phyloP scores from a whole-genome alignment of 2,888 invertebrate genomes.

The Lottia gigantea region DNA sequence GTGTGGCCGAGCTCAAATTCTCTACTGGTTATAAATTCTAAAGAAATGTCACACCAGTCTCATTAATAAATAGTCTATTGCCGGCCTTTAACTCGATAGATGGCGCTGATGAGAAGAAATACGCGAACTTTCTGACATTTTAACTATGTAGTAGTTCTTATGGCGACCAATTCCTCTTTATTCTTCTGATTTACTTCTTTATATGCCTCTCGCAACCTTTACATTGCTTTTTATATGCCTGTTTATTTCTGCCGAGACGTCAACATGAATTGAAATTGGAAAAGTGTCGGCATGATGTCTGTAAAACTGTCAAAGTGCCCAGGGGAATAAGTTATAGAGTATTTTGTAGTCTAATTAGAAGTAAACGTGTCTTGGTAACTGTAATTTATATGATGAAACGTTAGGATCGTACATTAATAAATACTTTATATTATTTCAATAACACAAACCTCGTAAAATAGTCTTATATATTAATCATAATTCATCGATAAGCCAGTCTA shows the following conservation, averaged over 20 bases:
- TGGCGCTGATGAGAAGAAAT: neutral
- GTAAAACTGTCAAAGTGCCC: neutral
- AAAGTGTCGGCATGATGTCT: neutral
- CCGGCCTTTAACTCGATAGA: neutral
- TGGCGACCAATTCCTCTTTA: conserved; percentile 2
- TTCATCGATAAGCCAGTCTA: no score
- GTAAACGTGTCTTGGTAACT: neutral
- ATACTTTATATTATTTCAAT: no score
- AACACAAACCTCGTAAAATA: no score
- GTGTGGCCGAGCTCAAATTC: conserved; percentile 5
- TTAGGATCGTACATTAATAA: no score
- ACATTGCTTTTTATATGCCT: neutral
- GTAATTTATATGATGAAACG: no score
- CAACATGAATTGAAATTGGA: conserved; percentile 5
- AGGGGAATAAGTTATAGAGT: neutral
- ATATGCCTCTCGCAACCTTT: neutral
- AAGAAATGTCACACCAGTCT: neutral
- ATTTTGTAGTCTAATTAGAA: neutral
- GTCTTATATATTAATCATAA: no score
- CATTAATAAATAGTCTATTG: neutral
- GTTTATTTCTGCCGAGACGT: neutral
- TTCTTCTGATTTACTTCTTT: neutral
- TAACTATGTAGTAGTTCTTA: neutral
- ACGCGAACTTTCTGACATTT: neutral
- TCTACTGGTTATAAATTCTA: conserved; percentile 3